A percentile compares a stretch with the other conserved stretches of the same genome.
These are phyloP conservation scores for Archilochus colubris DNA, from an alignment of 2,113 vertebrate species.

Conservation along the genomic window DNA sequence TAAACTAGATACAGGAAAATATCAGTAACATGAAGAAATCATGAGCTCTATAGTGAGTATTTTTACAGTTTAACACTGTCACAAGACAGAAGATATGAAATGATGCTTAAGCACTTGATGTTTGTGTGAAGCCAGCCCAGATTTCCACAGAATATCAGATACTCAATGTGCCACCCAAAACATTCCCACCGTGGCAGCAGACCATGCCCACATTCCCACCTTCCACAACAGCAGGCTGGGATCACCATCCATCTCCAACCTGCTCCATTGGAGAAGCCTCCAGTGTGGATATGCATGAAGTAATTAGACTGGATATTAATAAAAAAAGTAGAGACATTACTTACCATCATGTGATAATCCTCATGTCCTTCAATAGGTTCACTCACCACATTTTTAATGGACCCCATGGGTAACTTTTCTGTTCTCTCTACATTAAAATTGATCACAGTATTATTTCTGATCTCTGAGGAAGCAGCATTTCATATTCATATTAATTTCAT, in stretches of 20 bases:
- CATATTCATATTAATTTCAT: not conserved
- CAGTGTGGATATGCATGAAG: not conserved
- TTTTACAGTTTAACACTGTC: not conserved
- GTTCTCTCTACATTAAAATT: conserved; percentile 88
- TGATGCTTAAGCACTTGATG: not conserved
- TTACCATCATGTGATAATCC: conserved; percentile 99
- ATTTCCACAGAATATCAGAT: not conserved
- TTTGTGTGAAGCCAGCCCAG: not conserved
- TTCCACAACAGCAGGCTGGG: not conserved
- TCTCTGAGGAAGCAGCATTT: not conserved
- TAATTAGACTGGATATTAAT: not conserved
- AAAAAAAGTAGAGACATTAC: conserved; percentile 10
- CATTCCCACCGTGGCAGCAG: not conserved
- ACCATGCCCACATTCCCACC: not conserved
- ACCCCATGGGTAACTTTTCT: conserved; percentile 98
- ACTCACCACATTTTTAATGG: conserved; percentile 98
- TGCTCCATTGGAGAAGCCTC: not conserved
- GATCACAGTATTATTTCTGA: conserved; percentile 40
- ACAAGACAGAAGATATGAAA: not conserved
- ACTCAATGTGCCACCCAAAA: not conserved
- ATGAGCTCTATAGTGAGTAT: not conserved
- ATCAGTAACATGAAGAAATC: not conserved
- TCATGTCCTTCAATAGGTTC: conserved; percentile 98
- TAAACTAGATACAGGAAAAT: not conserved
- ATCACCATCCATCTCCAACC: not conserved